Evolutionary conservation across 2,888 invertebrate genomes (phyloP).

Genomic region (Gerris lacustris): DNA sequence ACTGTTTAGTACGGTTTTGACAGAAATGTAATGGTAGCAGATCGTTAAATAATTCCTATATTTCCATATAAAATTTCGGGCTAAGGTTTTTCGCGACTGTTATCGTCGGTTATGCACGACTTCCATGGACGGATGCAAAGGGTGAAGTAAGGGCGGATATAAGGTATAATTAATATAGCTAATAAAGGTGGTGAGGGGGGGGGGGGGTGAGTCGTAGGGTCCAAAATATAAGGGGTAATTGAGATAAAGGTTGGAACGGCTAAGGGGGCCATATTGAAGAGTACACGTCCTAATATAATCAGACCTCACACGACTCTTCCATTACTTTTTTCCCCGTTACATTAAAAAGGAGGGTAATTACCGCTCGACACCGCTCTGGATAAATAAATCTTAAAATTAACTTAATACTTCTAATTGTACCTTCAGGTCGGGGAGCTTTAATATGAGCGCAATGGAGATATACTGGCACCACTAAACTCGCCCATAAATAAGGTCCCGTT

Average conservation of each 20-base stretch:
- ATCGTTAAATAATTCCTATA: too few relatives aligned
- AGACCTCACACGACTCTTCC: conserved; percentile 28
- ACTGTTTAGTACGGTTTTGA: too few relatives aligned
- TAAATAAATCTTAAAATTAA: conserved; percentile 29
- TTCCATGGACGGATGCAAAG: too few relatives aligned
- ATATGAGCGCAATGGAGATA: conserved; percentile 28
- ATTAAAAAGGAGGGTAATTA: conserved; percentile 27
- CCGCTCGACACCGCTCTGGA: conserved; percentile 25
- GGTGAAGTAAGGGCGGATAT: too few relatives aligned
- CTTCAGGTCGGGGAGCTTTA: conserved; percentile 25
- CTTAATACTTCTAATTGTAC: conserved; percentile 29
- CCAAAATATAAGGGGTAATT: neutral
- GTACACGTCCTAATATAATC: conserved; percentile 25
- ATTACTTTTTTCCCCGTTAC: conserved; percentile 25
- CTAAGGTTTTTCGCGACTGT: too few relatives aligned
- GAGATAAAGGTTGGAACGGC: conserved; percentile 8
- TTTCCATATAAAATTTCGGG: too few relatives aligned
- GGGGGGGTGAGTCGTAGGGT: neutral
- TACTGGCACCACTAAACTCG: conserved; percentile 27
- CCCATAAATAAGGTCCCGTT: conserved; percentile 25
- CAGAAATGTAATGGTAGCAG: too few relatives aligned
- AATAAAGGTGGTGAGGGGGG: neutral
- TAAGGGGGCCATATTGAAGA: conserved; percentile 2
- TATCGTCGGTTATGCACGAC: too few relatives aligned
- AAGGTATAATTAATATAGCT: neutral